Evolutionary conservation across 2,113 vertebrate genomes (phyloP), one percentile per base, ranked within the genome.

Genomic region (Macquaria ambigua): DNA sequence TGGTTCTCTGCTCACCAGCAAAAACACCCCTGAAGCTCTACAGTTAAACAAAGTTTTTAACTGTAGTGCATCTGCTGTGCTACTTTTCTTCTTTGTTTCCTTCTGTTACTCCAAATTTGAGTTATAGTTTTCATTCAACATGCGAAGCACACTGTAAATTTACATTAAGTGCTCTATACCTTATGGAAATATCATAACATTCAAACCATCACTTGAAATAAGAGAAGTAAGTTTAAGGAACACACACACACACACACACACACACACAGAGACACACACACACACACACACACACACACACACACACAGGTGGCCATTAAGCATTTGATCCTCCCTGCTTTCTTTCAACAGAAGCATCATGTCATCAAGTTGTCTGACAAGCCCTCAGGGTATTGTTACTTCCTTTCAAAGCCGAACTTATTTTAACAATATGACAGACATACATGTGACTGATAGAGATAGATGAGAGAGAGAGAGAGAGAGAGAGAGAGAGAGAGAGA

Each of bases 291-390:
- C 83, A 82, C 74, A 80, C 72, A 61, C 28, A 62, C 58, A 83
- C 52, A 82, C 70, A 86, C 76, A 86, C 89, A 89, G 74, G 84
- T 89, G 86, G 62, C 77, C 78, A 82, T 83, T 84, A 89, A 85
- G 86, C 55, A 90, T 89, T 91, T 92, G 89, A 92, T 93, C 85
- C 77, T 86, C 74, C 50, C 79, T 59, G 70, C 62, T 84, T 86
- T 90, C 88, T 89, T 86, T 91, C 70, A 93, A 84, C 77, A 79
- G 59, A 87, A 73, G 79, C 74, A 53, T 89, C 83, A 63, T 90
- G 85, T 92, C 87, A 92, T 93, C 85, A 89, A 81, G 85, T 90
- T 80, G 79, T 89, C 89, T 88, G 91, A 90, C 86, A 80, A 84
- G 91, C 90, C 93, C 89, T 85, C 15, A 4, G 92, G 93, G 79